Evolutionary conservation across 92 coral and sea anemone genomes (phyloP).

Genomic region (Palythoa caribaeorum): DNA sequence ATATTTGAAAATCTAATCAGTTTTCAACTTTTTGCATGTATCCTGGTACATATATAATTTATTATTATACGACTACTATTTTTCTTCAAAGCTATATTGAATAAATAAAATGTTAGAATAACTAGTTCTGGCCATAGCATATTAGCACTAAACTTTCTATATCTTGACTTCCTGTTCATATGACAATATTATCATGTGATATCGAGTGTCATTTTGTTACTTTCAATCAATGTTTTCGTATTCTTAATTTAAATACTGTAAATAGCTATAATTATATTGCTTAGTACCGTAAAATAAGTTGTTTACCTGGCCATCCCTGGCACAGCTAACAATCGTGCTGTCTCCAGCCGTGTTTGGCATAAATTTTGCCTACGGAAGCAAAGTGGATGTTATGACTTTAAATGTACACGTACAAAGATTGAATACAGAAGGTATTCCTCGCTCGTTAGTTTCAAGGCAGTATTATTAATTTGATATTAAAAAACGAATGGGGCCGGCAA

Average conservation of each 20-base stretch:
- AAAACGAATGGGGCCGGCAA: not conserved
- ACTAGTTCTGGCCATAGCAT: not conserved
- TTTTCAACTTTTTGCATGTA: too few species aligned
- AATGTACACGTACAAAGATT: not conserved
- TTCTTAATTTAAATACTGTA: not conserved
- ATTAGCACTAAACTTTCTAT: not conserved
- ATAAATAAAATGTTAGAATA: not conserved
- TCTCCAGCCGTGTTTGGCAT: slow-evolving; percentile 92
- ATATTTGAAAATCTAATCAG: too few species aligned
- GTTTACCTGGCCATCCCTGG: slow-evolving; percentile 96
- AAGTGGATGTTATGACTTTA: not conserved
- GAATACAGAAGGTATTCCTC: not conserved
- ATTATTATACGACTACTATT: not conserved
- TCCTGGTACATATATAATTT: not conserved
- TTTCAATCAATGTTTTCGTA: not conserved
- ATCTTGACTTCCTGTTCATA: not conserved
- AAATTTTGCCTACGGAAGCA: slow-evolving; percentile 86
- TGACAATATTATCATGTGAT: not conserved
- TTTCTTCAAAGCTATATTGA: not conserved
- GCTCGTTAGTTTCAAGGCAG: not conserved
- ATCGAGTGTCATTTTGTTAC: not conserved
- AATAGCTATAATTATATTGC: not conserved
- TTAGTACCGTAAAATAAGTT: too few species aligned
- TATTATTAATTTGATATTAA: not conserved
- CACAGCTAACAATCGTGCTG: slow-evolving; percentile 93